Conservation (phyloP, 2,888 invertebrate genomes). For the Drosophila setosimentum region DNA sequence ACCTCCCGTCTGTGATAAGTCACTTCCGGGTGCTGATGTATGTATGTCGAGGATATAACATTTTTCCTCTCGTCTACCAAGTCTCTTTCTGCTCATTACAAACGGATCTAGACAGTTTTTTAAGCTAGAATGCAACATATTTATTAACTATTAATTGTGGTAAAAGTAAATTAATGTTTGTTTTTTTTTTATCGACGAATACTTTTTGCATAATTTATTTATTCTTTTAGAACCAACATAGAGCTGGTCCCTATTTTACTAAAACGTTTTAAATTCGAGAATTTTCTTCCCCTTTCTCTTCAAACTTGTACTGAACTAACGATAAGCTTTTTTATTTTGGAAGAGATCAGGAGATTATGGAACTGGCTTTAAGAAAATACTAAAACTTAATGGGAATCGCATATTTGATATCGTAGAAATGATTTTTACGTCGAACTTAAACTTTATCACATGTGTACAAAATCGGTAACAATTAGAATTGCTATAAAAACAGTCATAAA, state of each 20-base stretch:
- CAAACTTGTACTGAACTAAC: not conserved
- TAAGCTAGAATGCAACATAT: not conserved
- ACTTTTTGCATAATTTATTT: not conserved
- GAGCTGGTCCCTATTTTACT: not conserved
- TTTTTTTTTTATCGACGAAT: not conserved
- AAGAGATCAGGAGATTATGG: not conserved
- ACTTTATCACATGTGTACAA: no score
- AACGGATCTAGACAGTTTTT: not conserved
- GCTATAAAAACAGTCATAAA: no score
- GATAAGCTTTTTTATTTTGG: not conserved
- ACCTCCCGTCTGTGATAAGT: not conserved
- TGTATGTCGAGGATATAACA: not conserved
- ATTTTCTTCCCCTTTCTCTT: not conserved
- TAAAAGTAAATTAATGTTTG: not conserved
- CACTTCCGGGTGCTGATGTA: not conserved
- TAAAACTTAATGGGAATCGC: not conserved
- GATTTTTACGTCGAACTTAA: no score
- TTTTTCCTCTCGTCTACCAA: not conserved
- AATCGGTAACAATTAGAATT: no score
- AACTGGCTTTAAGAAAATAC: not conserved
- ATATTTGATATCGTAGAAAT: not conserved
- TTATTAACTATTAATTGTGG: not conserved
- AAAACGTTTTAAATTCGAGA: not conserved
- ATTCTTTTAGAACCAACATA: not conserved
- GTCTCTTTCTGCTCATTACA: not conserved